phyloP scores from a whole-genome alignment of 2,113 vertebrate genomes.

The Syrmaticus mikado region DNA sequence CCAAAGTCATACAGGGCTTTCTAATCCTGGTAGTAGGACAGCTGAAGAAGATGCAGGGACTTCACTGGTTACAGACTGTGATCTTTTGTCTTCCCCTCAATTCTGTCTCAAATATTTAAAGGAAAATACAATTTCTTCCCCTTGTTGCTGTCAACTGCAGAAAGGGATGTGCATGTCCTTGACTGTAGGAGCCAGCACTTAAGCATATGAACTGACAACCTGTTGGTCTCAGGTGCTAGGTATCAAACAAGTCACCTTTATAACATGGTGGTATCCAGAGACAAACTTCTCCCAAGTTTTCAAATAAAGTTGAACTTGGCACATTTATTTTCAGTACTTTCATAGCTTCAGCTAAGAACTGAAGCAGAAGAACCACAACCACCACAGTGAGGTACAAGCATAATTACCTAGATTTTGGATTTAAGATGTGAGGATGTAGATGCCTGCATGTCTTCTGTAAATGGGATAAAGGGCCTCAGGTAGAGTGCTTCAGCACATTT shows the following conservation, averaged over 20 bases:
- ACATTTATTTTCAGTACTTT: background rate
- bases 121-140: background rate
- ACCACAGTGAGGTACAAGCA: background rate
- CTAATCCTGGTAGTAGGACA: background rate
- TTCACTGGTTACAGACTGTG: background rate
- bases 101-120: background rate
- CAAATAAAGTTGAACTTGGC: background rate
- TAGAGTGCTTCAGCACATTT: background rate
- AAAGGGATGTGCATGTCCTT: background rate
- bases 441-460: background rate
- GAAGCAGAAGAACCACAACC: background rate
- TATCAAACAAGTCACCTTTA: background rate
- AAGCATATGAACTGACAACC: background rate
- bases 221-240: background rate
- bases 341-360: background rate
- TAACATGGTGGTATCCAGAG: fast-evolving
- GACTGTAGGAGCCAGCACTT: background rate
- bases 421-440: fast-evolving
- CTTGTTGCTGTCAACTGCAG: background rate
- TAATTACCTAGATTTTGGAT: background rate
- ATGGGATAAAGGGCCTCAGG: background rate
- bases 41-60: background rate
- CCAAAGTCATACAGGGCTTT: background rate
- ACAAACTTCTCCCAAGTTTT: background rate
- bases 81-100: background rate